Base-by-base conservation (phyloP, 2,797 vertebrate species). In the Propithecus perrieri region DNA sequence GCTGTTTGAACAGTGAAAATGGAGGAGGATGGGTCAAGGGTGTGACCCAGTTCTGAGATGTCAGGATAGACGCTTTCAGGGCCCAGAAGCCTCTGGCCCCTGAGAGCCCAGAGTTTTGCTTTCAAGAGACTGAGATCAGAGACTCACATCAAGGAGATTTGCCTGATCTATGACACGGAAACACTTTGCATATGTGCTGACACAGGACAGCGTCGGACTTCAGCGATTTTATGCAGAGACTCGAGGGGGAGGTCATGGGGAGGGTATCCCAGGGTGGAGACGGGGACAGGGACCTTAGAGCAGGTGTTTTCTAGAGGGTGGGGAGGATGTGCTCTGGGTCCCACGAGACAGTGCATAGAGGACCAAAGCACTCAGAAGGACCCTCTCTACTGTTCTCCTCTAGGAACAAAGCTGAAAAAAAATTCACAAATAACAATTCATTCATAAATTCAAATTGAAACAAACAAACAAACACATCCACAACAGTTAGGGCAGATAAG, bases 361-460 rank as follows among this genome's bases (percentile, higher is more conserved):
- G 57, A 65, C 48, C 35, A 55, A 87, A 90, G 15, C 71, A 72
- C 41, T 33, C 43, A 33, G 67, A 8, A 38, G 38, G 12, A 3
- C 33, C 55, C 7, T 84, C 8, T 11, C 76, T 28, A 65, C 11
- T 55, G n/a, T 59, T 38, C 33, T 80, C 43, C 17, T 80, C 48
- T 75, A 3, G 12, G 57, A 83, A 33, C 13, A 61, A 65, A 84
- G 8, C 43, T 41, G 24, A 38, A 65, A 90, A 89, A 50, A 38
- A 38, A 22, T 30, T 28, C 48, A 55, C 12, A 65, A 78, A 35
- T 59, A 57, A 85, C 3, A 14, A 33, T 28, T 79, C 30, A 35
- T 61, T 59, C 35, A 41, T 79, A 61, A 95, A 78, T 67, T 69
- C 78, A 91, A 48, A 18, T 59, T 65, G 48, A 67, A 67, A 85